Base-by-base conservation (phyloP, 2,888 invertebrate genomes). In the Drosophila putrida region DNA sequence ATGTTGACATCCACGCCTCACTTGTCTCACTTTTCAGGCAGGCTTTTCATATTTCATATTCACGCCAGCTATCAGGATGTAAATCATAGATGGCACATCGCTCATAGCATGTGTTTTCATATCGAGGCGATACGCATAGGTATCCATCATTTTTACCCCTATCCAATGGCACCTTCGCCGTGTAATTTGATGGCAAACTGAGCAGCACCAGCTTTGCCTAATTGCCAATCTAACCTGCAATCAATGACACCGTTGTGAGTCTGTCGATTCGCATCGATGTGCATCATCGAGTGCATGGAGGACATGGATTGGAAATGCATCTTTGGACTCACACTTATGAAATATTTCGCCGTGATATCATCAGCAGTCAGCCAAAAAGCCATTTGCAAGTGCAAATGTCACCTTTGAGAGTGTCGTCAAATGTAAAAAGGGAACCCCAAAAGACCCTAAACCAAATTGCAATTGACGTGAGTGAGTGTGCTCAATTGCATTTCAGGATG, bases 301-400 rank as follows among this genome's bases (percentile, higher is more conserved):
- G n/a, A n/a, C n/a, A n/a, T n/a, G n/a, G n/a, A 43, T 35, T 35
- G 54, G 8, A n/a, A 44, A 74, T 72, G 86, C 80, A 71, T 50
- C 70, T 73, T 82, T 70, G 71, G 71, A 61, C 35, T 70, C 67
- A 55, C 67, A 77, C 80, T 86, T 88, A 86, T 83, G 88, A 83
- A 82, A 86, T 70, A 88, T 82, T 82, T 80, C 64, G 53, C 50
- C 53, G 51, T 44, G 70, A 47, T 53, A 69, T 65, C 75, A 60
- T 54, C 65, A 73, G 77, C 76, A 62, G 61, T 51, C 65, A 62
- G 60, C 35, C 71, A 66, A 69, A 88, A 86, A 88, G 66, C 69
- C 74, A 85, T 82, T 88, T 77, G 54, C 66, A 64, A 69, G 54
- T 59, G 76, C 64, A 81, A 87, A 69, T 44, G 38, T 13, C 69